A percentile compares a stretch with the other conserved stretches of the same genome.
These are phyloP conservation scores for Drosophila dives DNA, from an alignment of 2,888 invertebrate genomes.

Conservation along the genomic window DNA sequence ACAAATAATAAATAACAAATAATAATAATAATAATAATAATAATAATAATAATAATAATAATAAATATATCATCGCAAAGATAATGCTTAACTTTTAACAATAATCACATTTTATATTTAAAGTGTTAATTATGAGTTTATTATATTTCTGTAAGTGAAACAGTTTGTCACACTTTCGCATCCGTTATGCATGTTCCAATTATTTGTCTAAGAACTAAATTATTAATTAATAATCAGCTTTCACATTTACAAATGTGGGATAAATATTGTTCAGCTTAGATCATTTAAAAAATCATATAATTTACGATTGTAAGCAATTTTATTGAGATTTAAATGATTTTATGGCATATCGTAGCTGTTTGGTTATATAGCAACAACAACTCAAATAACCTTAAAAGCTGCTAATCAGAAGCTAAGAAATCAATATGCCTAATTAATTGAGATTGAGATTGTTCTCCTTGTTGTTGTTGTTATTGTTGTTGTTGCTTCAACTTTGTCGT, in stretches of 20 bases:
- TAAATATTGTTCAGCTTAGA: not conserved
- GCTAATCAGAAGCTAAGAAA: not conserved
- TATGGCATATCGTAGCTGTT: not conserved
- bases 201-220: not conserved
- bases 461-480: slow-evolving; percentile 18
- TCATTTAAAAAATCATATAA: not conserved
- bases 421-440: slow-evolving; percentile 63
- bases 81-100: too few relatives aligned
- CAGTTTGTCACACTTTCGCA: not conserved
- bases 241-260: not conserved
- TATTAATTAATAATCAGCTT: not conserved
- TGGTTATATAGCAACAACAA: slow-evolving; percentile 32
- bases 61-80: too few relatives aligned
- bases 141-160: not conserved
- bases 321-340: not conserved
- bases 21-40: too few relatives aligned
- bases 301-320: not conserved
- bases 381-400: slow-evolving; percentile 6
- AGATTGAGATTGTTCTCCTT: slow-evolving; percentile 55
- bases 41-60: too few relatives aligned
- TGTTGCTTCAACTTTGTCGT: not conserved
- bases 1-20: too few relatives aligned
- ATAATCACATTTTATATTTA: not conserved
- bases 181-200: not conserved
- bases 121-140: not conserved